Conservation (phyloP, 2,888 invertebrate species). For the Eupithecia insigniata region DNA sequence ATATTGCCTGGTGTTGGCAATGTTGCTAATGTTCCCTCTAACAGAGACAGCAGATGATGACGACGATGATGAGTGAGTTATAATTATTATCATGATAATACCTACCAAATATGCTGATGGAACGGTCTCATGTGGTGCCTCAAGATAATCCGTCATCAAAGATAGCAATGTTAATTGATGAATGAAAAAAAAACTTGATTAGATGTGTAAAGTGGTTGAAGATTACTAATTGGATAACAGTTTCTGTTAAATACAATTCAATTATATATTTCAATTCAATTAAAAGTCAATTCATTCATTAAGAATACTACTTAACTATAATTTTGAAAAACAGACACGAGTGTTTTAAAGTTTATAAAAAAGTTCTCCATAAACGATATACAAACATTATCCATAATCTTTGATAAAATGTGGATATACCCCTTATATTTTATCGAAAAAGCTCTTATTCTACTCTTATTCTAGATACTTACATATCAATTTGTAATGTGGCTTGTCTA, state of each 20-base stretch:
- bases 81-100: background rate
- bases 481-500: no score
- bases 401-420: no score
- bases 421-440: background rate
- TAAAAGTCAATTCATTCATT: no score
- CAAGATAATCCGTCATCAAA: background rate
- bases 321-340: background rate
- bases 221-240: background rate
- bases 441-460: background rate
- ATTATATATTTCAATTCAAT: background rate
- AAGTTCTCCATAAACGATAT: background rate
- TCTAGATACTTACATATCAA: no score
- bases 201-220: background rate
- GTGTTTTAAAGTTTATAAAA: no score
- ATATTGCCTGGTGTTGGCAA: slow-evolving; percentile 64
- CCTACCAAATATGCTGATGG: background rate
- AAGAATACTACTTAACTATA: background rate
- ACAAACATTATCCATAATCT: background rate
- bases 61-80: slow-evolving; percentile 67
- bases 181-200: background rate
- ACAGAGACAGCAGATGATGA: slow-evolving; percentile 59
- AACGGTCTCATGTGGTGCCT: background rate
- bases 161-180: background rate
- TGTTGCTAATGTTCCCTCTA: slow-evolving; percentile 67
- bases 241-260: no score